Evolutionary conservation across 2,797 vertebrate genomes (phyloP).

Genomic region (Heliangelus exortis): DNA sequence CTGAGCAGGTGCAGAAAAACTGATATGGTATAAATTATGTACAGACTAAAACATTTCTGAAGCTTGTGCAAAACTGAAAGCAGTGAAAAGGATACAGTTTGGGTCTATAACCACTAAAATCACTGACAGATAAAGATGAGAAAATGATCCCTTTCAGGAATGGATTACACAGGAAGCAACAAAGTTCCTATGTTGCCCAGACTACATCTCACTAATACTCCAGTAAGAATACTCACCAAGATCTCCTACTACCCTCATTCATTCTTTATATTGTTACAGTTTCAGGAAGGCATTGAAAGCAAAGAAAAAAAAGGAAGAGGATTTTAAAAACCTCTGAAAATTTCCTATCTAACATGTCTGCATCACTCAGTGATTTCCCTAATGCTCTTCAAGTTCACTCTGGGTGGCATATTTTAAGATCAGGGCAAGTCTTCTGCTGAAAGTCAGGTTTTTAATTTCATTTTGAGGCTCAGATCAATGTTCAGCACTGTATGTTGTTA

Average conservation of each 20-base stretch:
- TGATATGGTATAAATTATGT: background rate
- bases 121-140: background rate
- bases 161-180: background rate
- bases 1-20: background rate
- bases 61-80: background rate
- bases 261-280: background rate
- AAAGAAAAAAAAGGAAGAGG: background rate
- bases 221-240: background rate
- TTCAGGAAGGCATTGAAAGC: background rate
- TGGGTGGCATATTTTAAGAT: conserved; percentile 50
- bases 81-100: background rate
- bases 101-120: background rate
- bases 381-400: conserved; percentile 32
- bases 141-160: background rate
- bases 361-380: conserved; percentile 47
- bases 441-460: conserved; percentile 72
- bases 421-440: conserved; percentile 42
- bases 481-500: conserved; percentile 51
- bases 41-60: background rate
- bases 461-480: conserved; percentile 11
- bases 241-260: background rate
- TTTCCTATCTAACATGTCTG: background rate
- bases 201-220: background rate
- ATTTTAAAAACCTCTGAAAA: background rate
- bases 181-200: background rate